Base-by-base conservation (phyloP, 2,797 vertebrate genomes). In the Sarcoramphus papa region DNA sequence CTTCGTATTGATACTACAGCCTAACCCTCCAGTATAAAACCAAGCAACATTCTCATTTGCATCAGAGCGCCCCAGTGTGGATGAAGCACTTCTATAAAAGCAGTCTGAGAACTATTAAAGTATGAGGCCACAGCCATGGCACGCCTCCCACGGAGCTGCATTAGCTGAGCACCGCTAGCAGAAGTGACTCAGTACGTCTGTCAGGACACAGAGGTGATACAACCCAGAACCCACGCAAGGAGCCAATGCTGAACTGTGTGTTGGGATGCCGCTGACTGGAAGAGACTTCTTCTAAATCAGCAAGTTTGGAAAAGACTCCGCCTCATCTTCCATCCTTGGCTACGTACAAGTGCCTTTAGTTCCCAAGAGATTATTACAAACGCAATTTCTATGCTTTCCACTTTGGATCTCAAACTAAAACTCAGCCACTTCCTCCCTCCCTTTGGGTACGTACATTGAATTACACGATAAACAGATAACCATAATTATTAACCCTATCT, bases 161-260 rank as follows among this genome's bases (percentile, higher is more conserved):
- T 54, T 28, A 77, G 45, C 33, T 3, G 3, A 10, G 35, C 31
- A 60, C 5, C 0, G 0, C 30, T 23, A 47, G 35, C 37, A 79
- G 37, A 86, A 76, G 24, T 35, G 54, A 62, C 74, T 47, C 47
- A 48, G 21, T n/a, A 25, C 5, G 17, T 24, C 30, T 45, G 64
- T 60, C 56, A 68, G 59, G 57, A 86, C 54, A 62, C 59, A 59
- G 24, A 64, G n/a, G 14, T 72, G 62, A 53, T 10, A 70, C 12
- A 79, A 48, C 13, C 23, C 68, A 74, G 60, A 86, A 37, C 4
- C 25, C 6, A 3, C 1, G 13, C 40, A 83, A 21, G 10, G 18
- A 90, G 54, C 18, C 3, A 1, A n/a, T 1, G 1, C 27, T 57
- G 16, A 47, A 59, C 50, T 51, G 13, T 11, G 40, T 2, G 1